Evolutionary conservation across 2,113 vertebrate species (phyloP).

Genomic region (Conger conger): DNA sequence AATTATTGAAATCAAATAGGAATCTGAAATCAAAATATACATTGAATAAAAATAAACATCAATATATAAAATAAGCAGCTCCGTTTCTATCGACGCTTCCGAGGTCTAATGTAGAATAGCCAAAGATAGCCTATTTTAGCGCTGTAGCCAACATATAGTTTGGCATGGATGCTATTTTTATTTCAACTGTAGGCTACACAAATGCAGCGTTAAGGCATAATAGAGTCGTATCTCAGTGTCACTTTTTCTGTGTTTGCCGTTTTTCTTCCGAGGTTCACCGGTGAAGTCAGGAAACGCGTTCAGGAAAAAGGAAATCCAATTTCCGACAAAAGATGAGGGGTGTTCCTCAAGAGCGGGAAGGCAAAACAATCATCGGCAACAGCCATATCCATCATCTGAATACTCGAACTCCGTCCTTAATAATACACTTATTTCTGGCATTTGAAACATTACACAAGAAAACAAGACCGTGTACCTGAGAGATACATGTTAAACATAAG

Average conservation of each 20-base stretch:
- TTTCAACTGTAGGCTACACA: constrained; percentile 63
- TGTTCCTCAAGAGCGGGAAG: constrained; percentile 56
- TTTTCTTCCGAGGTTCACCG: constrained; percentile 48
- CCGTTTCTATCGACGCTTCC: not conserved
- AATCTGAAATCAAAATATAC: too few relatives aligned
- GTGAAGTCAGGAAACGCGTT: constrained; percentile 95
- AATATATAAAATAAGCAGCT: not conserved
- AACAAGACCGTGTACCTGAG: constrained; percentile 84
- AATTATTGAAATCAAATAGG: too few relatives aligned
- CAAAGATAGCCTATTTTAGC: too few relatives aligned
- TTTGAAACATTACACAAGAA: constrained; percentile 41
- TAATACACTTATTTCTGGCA: constrained; percentile 24
- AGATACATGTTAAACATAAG: constrained; percentile 99
- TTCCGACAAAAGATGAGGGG: constrained; percentile 81
- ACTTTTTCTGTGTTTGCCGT: constrained; percentile 44
- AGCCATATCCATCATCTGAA: constrained; percentile 28
- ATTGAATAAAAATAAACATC: too few relatives aligned
- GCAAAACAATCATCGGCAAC: constrained; percentile 46
- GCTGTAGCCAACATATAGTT: too few relatives aligned
- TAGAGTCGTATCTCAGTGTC: constrained; percentile 33
- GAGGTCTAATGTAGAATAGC: too few relatives aligned
- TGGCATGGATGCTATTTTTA: not conserved
- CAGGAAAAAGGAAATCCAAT: constrained; percentile 99
- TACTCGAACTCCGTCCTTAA: constrained; percentile 23
- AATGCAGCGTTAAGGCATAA: not conserved